phyloP scores from a whole-genome alignment of 2,797 vertebrate genomes.

The Ammospiza maritima region DNA sequence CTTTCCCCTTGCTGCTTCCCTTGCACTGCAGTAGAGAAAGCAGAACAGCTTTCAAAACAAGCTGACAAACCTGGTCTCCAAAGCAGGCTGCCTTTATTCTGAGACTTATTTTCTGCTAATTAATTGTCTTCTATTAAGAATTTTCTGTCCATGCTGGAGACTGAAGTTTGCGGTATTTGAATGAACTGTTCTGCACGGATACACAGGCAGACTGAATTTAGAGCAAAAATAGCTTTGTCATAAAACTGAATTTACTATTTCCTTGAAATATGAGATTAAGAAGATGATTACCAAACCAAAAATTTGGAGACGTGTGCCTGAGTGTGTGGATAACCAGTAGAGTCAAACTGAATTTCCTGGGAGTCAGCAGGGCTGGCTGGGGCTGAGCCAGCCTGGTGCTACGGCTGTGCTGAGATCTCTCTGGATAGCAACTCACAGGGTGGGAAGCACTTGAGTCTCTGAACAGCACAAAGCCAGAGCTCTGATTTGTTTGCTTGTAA shows the following conservation, averaged over 20 bases:
- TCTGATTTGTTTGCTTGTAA: neutral
- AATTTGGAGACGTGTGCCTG: neutral
- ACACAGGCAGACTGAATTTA: neutral
- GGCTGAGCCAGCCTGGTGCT: neutral
- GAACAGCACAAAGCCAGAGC: neutral
- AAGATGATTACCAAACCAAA: neutral
- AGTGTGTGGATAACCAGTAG: neutral
- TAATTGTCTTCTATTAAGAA: neutral
- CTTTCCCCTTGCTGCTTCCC: neutral
- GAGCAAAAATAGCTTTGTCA: neutral
- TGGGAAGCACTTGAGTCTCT: neutral
- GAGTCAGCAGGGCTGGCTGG: neutral
- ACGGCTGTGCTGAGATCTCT: neutral
- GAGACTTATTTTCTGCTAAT: neutral
- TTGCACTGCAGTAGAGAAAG: neutral
- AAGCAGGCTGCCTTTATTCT: neutral
- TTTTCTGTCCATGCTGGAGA: neutral
- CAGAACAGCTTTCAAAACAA: neutral
- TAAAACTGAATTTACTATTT: neutral
- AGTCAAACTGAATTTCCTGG: neutral
- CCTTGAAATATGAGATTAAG: neutral
- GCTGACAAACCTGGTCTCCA: neutral
- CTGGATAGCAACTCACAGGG: neutral
- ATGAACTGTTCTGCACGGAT: fast-evolving
- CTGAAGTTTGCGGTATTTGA: neutral